Conservation (phyloP, 2,797 vertebrate genomes). For the Hydrocynus forskahlii region DNA sequence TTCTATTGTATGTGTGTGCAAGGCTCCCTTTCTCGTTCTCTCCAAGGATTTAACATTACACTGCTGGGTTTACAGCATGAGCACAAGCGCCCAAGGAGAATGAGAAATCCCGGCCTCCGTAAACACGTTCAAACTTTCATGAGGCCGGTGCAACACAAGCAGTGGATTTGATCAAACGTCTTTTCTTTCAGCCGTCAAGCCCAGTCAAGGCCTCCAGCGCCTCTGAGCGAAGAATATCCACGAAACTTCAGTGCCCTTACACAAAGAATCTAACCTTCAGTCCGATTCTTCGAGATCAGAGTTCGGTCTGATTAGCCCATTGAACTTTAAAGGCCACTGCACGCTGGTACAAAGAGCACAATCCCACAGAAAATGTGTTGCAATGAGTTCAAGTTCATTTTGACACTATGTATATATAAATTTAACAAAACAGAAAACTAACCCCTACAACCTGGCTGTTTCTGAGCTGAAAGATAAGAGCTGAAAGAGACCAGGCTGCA, state of each 20-base stretch:
- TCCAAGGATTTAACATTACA: conserved; percentile 20
- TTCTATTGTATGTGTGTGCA: not conserved
- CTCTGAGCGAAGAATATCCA: not conserved
- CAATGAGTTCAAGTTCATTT: too few relatives aligned
- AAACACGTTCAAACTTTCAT: conserved; percentile 34
- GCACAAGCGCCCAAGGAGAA: not conserved
- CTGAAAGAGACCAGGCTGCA: too few relatives aligned
- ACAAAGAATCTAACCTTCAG: not conserved
- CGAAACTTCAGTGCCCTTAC: not conserved
- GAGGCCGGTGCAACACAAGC: not conserved
- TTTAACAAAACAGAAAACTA: too few relatives aligned
- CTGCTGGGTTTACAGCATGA: conserved; percentile 19
- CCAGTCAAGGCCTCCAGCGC: not conserved
- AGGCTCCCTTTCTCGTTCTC: not conserved
- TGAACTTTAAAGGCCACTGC: not conserved
- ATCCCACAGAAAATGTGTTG: too few relatives aligned
- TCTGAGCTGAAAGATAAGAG: too few relatives aligned
- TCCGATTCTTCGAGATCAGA: not conserved
- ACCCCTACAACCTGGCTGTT: too few relatives aligned
- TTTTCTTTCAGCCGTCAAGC: not conserved
- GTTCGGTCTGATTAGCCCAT: not conserved
- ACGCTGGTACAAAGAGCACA: too few relatives aligned
- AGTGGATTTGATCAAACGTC: conserved; percentile 25
- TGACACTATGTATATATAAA: too few relatives aligned
- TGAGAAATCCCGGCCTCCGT: not conserved